Base-by-base conservation (phyloP, 2,888 invertebrate genomes). In the Cephonodes hylas region DNA sequence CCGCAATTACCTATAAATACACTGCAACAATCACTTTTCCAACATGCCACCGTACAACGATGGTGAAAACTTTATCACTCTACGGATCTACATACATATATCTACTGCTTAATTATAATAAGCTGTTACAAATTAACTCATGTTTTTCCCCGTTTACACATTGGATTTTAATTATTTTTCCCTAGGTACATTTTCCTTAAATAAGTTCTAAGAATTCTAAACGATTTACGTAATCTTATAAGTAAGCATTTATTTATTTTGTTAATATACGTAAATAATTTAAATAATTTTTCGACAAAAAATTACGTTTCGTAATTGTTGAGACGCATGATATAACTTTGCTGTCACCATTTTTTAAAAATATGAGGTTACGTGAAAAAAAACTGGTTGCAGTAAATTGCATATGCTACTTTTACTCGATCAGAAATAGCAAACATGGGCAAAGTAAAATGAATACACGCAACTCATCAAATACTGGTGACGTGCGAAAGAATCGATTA, bases 1-100 rank as follows among this genome's bases (percentile, higher is more conserved):
- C n/a, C n/a, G n/a, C 38, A 38, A 38, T 38, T 38, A 38, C 38
- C 10, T 38, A 38, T n/a, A n/a, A 18, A 42, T 7, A 22, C n/a
- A 59, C 53, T 53, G 53, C 18, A 53, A 53, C 53, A 31, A 53
- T 53, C 53, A 31, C 53, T 53, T 53, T 31, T 27, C 3, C 53
- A 53, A 53, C 53, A 31, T 53, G 18, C 18, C 10, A 53, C 18
- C 10, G 53, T 31, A 27, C 8, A 53, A 53, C 53, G 18, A 53
- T 31, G 53, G 31, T 20, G 53, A 53, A 27, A 31, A 31, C 27
- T 20, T 53, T 3, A 31, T 18, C 53, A 53, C 31, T 7, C 15
- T 8, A 7, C 1, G 8, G 27, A 48, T n/a, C 27, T 7, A 15
- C 15, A 15, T 6, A n/a, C 25, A 27, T 15, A 48, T 2, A 3